Evolutionary conservation across 2,797 vertebrate species (phyloP), one percentile per base, ranked within the genome.

Genomic region (Tapirus indicus): DNA sequence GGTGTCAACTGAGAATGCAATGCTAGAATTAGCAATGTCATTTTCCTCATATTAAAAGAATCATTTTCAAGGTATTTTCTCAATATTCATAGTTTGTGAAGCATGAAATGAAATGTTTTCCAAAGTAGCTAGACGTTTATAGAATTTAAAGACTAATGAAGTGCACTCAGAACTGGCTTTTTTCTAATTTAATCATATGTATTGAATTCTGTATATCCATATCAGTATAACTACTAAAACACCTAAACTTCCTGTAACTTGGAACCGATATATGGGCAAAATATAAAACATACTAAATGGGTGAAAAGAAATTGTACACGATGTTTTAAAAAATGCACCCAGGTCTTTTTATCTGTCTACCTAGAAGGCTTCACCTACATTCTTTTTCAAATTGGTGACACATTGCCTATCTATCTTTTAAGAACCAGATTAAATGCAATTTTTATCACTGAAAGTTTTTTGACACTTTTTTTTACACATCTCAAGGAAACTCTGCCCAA

Each of bases 41-140:
- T 91, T 89, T 95, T 58, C 64, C 38, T 93, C 44, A 74, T n/a
- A 68, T 88, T 84, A 82, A 87, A 96, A 80, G 82, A 54, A 89
- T 90, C 41, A 87, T 32, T 84, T 95, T 93, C 78, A 89, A 92
- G 79, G 74, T 44, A 38, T 94, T 94, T 97, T 69, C 83, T 89
- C 58, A 92, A 23, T 78, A 84, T 38, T 88, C 79, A 44, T 71
- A 75, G 60, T 86, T 88, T 54, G 38, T 66, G 69, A 78, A 88
- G 49, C 72, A 92, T 92, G 62, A 88, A 97, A 96, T 94, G 64
- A 91, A 96, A 88, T 84, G 13, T 75, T 91, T 29, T 60, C 52
- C 68, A 66, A 88, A 96, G 35, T 44, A 84, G 54, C 20, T 68
- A 71, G 77, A 58, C 71, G 27, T n/a, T 68, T 95, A 94, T 74